Base-by-base conservation (phyloP, 2,888 invertebrate species). In the Chrysomela aeneicollis region DNA sequence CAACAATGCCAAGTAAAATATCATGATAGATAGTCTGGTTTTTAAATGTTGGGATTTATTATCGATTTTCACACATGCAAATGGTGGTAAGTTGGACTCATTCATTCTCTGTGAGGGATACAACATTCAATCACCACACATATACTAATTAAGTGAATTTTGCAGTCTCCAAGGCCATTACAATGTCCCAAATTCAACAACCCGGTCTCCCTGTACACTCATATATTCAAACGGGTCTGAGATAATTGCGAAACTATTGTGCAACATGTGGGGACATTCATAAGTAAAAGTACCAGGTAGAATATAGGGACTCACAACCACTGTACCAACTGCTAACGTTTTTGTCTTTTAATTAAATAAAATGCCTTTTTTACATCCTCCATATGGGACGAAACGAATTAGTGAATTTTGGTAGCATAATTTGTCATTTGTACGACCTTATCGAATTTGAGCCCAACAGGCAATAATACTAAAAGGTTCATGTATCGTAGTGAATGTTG, bases 241-340 rank as follows among this genome's bases (percentile, higher is more conserved):
- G 81, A 80, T 83, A 83, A 83, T 83, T 83, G 81, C 82, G 77
- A 82, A 83, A 83, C 82, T 82, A 83, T 83, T 78, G 79, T 77
- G 79, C 80, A 81, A 81, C 82, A 82, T 82, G 80, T 82, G 82
- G 81, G 80, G 77, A 79, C 79, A 78, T 79, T 79, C 77, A 76
- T 77, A 77, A 78, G 77, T 76, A 76, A 74, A 76, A 76, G 73
- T 75, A 76, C 74, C 78, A 77, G 79, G 78, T 77, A 78, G 76
- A 72, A 73, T n/a, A n/a, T 70, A 74, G 73, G 73, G 71, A 66
- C 70, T 66, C 68, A 69, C 74, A 66, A 70, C 72, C 76, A 72
- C 76, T 70, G 74, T 75, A 73, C 73, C 73, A 74, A 76, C 75
- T 74, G 77, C 80, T 79, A 79, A 79, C 79, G 79, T 77, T 76